phyloP scores from a whole-genome alignment of 2,797 vertebrate genomes.

The Mallotus villosus region DNA sequence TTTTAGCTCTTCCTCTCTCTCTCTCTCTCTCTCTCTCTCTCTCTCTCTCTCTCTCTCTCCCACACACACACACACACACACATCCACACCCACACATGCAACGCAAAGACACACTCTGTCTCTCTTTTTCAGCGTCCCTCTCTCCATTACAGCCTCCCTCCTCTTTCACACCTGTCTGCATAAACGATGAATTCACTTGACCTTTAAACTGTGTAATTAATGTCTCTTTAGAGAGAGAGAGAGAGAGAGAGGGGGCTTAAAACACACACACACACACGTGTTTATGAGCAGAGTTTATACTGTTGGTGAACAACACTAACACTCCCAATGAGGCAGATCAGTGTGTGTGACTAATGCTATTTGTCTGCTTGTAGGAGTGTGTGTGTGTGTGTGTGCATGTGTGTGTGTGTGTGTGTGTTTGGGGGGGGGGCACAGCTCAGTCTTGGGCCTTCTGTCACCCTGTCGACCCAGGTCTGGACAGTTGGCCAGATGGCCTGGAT shows the following conservation, averaged over 20 bases:
- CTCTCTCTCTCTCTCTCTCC: too few relatives aligned
- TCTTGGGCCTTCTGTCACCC: constrained; percentile 29
- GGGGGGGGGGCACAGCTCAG: not conserved
- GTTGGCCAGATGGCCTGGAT: constrained; percentile 31
- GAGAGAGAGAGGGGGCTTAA: not conserved
- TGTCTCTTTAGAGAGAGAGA: constrained; percentile 1
- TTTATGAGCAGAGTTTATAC: constrained; percentile 16
- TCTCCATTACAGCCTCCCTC: not conserved
- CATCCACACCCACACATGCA: too few relatives aligned
- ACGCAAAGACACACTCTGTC: too few relatives aligned
- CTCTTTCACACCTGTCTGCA: constrained; percentile 11
- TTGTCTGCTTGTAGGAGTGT: not conserved
- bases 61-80: too few relatives aligned
- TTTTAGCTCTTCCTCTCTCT: not conserved
- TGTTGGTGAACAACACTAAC: not conserved
- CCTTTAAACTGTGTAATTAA: constrained; percentile 37
- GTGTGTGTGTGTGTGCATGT: not conserved
- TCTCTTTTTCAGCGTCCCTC: too few relatives aligned
- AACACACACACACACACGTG: constrained; percentile 18
- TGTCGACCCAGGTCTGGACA: constrained; percentile 15
- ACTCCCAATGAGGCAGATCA: not conserved
- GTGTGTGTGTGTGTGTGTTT: not conserved
- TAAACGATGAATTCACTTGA: constrained; percentile 32
- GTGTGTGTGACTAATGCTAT: not conserved
- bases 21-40: too few relatives aligned